Base-by-base conservation (phyloP, 1,140 invertebrate genomes). In the Drosophila insularis region DNA sequence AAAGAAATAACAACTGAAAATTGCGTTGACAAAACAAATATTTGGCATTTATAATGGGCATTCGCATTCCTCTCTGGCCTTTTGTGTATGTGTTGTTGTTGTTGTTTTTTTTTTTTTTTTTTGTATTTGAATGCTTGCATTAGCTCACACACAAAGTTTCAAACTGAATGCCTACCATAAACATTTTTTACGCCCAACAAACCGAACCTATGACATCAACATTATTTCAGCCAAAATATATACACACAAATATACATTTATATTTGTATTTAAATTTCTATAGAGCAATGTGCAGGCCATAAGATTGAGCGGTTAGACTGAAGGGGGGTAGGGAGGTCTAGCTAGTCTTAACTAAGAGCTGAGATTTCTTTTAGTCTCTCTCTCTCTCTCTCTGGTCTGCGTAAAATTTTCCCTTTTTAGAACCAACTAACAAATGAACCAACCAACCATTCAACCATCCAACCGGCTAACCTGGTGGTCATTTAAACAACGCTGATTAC, bases 191-290 rank as follows among this genome's bases (percentile, higher is more conserved):
- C 62, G 67, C 58, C 65, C 70, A 71, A 71, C 65, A 46, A 67
- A 64, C 71, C 14, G 78, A 77, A 81, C 72, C 78, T 77, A 80
- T 80, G 78, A 80, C 78, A 80, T 80, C 78, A 80, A 80, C 78
- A 81, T 76, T 81, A 81, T 80, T 80, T 80, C 61, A 64, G 78
- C 72, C 63, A 61, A 76, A 80, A 77, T 75, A 69, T 35, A 63
- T 63, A 72, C 53, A 53, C 64, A 59, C 69, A 74, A 53, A 70
- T 65, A 31, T 13, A 40, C 73, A 69, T 71, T 59, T 70, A 65
- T 63, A 50, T 74, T 35, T 17, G 58, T 63, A 76, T 76, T 76
- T 35, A 63, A 76, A 69, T 76, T 76, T 76, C 53, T 37, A 60
- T 59, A 76, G 65, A 76, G 73, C 73, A 75, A 75, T 69, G 72